These are phyloP conservation scores for Plumapathes pennacea DNA, from an alignment of 92 coral and sea anemone species.

Conservation along the genomic window DNA sequence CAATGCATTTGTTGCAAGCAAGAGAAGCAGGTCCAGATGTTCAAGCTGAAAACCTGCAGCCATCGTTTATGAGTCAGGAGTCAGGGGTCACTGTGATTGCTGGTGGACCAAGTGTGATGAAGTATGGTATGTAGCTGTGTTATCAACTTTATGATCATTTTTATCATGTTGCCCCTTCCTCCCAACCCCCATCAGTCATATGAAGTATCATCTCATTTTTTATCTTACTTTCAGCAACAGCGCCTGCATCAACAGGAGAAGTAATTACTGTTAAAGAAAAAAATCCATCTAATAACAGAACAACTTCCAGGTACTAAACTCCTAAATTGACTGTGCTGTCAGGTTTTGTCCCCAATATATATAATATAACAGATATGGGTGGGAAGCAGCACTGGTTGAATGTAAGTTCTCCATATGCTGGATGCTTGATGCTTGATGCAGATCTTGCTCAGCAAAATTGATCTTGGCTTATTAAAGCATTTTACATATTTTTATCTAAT, in stretches of 20 bases:
- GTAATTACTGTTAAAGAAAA: constrained; percentile 6
- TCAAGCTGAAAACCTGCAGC: constrained; percentile 8
- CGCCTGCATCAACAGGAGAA: constrained; percentile 27
- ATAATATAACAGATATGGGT: too few species aligned
- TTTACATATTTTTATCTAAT: too few species aligned
- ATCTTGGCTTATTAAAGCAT: too few species aligned
- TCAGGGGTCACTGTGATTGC: constrained; percentile 33
- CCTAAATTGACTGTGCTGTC: too few species aligned
- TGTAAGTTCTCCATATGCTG: too few species aligned
- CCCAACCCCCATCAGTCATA: background rate
- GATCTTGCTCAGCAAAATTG: too few species aligned
- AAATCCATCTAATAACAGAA: constrained; percentile 21
- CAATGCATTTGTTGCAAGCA: background rate
- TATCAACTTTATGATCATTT: too few species aligned
- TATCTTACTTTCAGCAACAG: too few species aligned
- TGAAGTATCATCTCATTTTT: background rate
- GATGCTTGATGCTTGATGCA: too few species aligned
- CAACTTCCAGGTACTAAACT: background rate
- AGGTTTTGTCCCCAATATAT: too few species aligned
- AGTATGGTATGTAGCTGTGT: constrained; percentile 14
- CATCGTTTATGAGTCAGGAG: constrained; percentile 39
- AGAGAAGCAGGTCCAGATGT: background rate
- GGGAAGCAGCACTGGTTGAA: too few species aligned
- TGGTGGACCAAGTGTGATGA: constrained; percentile 42
- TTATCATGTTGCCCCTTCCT: too few species aligned